Evolutionary conservation across 2,113 vertebrate genomes (phyloP), one percentile per base, ranked within the genome.

Genomic region (Galbula dea): DNA sequence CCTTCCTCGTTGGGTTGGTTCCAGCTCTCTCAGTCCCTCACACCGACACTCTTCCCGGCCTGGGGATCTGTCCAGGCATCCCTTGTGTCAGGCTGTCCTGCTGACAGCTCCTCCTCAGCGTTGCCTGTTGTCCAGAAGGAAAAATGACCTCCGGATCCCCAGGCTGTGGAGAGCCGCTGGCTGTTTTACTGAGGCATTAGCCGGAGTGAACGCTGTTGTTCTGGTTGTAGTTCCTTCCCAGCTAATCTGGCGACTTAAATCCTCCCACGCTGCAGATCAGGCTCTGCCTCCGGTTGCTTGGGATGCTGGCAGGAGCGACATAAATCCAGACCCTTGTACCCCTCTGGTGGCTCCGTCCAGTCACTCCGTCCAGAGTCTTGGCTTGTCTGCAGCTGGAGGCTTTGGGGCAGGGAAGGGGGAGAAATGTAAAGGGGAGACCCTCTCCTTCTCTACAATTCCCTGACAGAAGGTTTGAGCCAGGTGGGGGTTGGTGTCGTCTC

Each of bases 281-380:
- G 83, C 76, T 49, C 72, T 36, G 54, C 36, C 46, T 36, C 29
- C 54, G 5, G 43, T 34, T 83, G 79, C 75, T 59, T 78, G 12
- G 5, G 43, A 39, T 83, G 79, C 75, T 59, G 82, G 12, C 22
- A 10, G 58, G n/a, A 39, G 43, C 15, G 55, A 16, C 20, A 0
- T 3, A 2, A 29, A 16, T 4, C 24, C 7, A 5, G 59, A 30
- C 57, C 32, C 48, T 41, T 7, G 46, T n/a, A 11, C 37, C 51
- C 17, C 4, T 0, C 4, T 2, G 0, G 3, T 2, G 15, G 43
- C 51, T 21, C 66, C 7, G 1, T 9, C 37, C 22, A 3, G 59
- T 2, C 3, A 14, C 37, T 39, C 37, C 0, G 5, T 10, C 30
- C 4, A 3, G 32, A 43, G 24, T 10, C 22, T 45, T 22, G 59